Percentiles rank a stretch among this genome's conserved stretches.
Evolutionary conservation across 1,140 invertebrate genomes (phyloP).

Genomic region (Nasonia vitripennis): DNA sequence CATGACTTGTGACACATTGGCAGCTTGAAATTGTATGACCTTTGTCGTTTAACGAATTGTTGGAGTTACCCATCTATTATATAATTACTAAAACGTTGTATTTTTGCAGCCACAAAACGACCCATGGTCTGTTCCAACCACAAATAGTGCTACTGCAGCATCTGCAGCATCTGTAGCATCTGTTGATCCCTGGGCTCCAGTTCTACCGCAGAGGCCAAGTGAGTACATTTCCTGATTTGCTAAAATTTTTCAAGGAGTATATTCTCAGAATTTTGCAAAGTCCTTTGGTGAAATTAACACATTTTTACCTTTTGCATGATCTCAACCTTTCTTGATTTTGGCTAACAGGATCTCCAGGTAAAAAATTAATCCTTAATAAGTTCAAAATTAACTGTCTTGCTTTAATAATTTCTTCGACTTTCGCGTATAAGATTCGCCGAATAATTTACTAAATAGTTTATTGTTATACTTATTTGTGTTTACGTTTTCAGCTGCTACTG

Average conservation of each 20-base stretch:
- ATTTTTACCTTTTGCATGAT: constrained; percentile 55
- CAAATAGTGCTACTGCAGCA: constrained; percentile 60
- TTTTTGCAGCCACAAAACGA: constrained; percentile 71
- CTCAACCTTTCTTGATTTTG: constrained; percentile 52
- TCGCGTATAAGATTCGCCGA: background rate
- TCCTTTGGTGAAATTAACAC: constrained; percentile 43
- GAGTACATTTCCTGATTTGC: constrained; percentile 40
- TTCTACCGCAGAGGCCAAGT: constrained; percentile 67
- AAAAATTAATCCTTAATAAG: constrained; percentile 46
- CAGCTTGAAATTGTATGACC: background rate
- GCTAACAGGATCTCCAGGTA: constrained; percentile 61
- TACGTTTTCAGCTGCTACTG: constrained; percentile 62
- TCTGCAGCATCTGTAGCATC: constrained; percentile 60
- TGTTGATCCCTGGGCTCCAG: constrained; percentile 79
- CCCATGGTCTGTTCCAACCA: constrained; percentile 76
- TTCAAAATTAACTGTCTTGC: constrained; percentile 42
- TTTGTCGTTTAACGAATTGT: background rate
- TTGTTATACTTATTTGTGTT: constrained; percentile 27
- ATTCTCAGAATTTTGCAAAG: background rate
- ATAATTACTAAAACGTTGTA: background rate
- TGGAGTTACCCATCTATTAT: background rate
- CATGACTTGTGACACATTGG: too few relatives aligned
- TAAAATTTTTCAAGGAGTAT: background rate
- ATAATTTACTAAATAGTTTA: background rate
- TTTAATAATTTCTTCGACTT: constrained; percentile 17